phyloP scores from a whole-genome alignment of 2,797 vertebrate genomes.

The Nasua narica region DNA sequence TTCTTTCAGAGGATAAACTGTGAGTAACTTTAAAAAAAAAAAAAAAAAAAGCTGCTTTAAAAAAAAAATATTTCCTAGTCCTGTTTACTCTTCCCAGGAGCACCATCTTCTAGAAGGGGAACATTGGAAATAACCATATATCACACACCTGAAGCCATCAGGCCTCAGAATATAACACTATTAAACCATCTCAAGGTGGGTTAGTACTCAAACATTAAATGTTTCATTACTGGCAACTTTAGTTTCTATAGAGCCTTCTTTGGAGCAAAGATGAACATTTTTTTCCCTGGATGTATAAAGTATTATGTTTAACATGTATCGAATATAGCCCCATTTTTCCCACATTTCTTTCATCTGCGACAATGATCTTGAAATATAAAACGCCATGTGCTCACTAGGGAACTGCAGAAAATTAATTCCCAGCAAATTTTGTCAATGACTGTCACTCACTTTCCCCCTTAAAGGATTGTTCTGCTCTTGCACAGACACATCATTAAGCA shows the following conservation, averaged over 20 bases:
- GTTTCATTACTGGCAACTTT: constrained; percentile 49
- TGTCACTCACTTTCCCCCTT: constrained; percentile 12
- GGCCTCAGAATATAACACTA: constrained; percentile 29
- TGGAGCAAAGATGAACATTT: constrained; percentile 46
- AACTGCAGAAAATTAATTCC: constrained; percentile 55
- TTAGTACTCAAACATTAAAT: constrained; percentile 38
- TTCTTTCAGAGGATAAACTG: constrained; percentile 39
- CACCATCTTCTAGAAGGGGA: constrained; percentile 59
- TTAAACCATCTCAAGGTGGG: constrained; percentile 50
- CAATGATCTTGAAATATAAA: constrained; percentile 52
- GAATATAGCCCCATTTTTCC: constrained; percentile 35
- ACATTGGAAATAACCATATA: constrained; percentile 53
- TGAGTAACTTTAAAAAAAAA: constrained; percentile 46
- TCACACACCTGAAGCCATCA: constrained; percentile 50
- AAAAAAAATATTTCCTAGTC: constrained; percentile 39
- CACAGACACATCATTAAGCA: constrained; percentile 34
- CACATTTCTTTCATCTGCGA: constrained; percentile 38
- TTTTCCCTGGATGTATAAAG: background rate
- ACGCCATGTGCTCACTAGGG: constrained; percentile 24
- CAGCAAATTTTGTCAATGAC: constrained; percentile 48
- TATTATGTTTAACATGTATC: constrained; percentile 24
- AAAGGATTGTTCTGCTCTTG: constrained; percentile 43
- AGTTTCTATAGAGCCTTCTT: constrained; percentile 36
- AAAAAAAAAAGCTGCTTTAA: constrained; percentile 22
- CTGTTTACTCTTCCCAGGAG: constrained; percentile 65